Evolutionary conservation across 2,113 vertebrate species (phyloP).

Genomic region (Lagopus leucura): DNA sequence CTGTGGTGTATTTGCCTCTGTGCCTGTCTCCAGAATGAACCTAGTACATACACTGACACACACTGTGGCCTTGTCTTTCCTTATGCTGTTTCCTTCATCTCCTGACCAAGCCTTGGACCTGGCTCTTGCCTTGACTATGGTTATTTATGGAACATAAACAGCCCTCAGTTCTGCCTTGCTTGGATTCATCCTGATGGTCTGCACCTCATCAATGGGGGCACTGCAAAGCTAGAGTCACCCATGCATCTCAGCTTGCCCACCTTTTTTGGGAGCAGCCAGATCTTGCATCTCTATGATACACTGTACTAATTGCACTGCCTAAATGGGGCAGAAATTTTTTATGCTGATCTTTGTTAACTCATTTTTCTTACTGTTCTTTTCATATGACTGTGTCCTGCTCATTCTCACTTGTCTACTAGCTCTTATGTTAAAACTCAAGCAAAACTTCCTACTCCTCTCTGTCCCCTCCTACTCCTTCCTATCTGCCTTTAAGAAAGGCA

Average conservation of each 20-base stretch:
- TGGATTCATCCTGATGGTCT: background rate
- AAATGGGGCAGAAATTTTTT: background rate
- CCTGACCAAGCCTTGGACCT: background rate
- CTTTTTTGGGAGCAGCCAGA: background rate
- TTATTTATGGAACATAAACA: background rate
- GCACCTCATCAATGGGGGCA: background rate
- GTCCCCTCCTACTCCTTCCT: background rate
- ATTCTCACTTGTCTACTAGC: background rate
- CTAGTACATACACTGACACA: background rate
- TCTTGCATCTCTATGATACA: background rate
- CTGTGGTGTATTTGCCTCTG: background rate
- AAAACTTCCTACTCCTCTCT: no score
- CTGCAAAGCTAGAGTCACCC: background rate
- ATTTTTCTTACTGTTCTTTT: background rate
- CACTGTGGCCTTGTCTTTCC: background rate
- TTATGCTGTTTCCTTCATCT: background rate
- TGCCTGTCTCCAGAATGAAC: background rate
- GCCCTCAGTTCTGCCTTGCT: background rate
- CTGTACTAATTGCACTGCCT: background rate
- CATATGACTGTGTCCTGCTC: background rate
- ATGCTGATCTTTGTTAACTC: background rate
- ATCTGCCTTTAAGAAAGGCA: background rate
- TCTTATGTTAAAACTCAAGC: background rate
- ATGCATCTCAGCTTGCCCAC: rapidly evolving
- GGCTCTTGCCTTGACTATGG: background rate